Evolutionary conservation across 2,888 invertebrate species (phyloP).

Genomic region (Mythimna vitellina): DNA sequence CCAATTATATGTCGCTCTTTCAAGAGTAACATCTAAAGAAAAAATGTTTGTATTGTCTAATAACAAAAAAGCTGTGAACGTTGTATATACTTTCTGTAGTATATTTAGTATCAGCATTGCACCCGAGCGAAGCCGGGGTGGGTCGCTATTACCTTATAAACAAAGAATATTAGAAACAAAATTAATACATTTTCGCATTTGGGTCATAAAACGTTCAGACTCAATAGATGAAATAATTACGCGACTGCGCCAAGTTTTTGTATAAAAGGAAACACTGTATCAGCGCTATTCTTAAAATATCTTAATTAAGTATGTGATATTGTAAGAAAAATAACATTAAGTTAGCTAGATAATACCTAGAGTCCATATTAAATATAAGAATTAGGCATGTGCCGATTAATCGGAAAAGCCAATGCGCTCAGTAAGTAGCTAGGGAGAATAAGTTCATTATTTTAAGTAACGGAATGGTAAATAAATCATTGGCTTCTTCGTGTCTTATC

Average conservation of each 20-base stretch:
- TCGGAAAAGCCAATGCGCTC: constrained; percentile 6
- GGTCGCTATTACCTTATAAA: neutral
- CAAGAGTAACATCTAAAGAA: no score
- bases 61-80: no score
- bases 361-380: constrained; percentile 4
- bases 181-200: neutral
- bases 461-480: neutral
- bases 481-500: constrained; percentile 4
- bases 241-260: no score
- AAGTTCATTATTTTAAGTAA: neutral
- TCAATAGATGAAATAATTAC: neutral
- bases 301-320: constrained; percentile 36
- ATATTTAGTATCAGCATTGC: no score
- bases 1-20: no score
- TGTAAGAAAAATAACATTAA: constrained; percentile 34
- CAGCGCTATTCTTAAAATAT: neutral
- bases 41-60: no score
- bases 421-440: neutral
- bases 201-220: neutral
- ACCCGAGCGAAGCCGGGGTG: no score
- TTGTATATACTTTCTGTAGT: no score
- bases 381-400: constrained; percentile 47
- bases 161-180: neutral
- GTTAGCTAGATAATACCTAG: constrained; percentile 16
- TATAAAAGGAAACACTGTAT: neutral